phyloP scores from a whole-genome alignment of 2,113 vertebrate genomes.

The Odontesthes bonariensis region DNA sequence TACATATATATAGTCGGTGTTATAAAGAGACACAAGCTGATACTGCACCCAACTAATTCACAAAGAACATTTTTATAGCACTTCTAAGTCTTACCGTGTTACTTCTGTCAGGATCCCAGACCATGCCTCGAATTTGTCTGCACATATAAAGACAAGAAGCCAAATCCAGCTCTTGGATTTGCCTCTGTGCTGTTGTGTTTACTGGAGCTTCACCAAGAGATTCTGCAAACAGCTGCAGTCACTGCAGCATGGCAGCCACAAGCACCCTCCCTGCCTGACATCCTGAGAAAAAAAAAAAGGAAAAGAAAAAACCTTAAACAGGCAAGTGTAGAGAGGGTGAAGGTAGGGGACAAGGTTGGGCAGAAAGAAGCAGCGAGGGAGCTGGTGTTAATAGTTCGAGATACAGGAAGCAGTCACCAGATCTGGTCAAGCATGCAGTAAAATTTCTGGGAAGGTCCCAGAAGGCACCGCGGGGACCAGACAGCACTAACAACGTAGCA shows the following conservation, averaged over 20 bases:
- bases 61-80: background rate
- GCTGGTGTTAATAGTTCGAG: constrained; percentile 67
- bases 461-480: constrained; percentile 56
- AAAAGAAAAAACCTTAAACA: constrained; percentile 13
- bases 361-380: constrained; percentile 7
- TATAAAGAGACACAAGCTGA: constrained; percentile 11
- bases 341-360: constrained; percentile 11
- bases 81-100: background rate
- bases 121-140: constrained; percentile 30
- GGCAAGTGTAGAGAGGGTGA: constrained; percentile 7
- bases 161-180: constrained; percentile 11
- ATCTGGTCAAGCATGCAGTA: constrained; percentile 61
- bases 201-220: constrained; percentile 43
- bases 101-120: constrained; percentile 19
- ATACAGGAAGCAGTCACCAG: constrained; percentile 52
- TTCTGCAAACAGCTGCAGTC: constrained; percentile 35
- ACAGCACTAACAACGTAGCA: constrained; percentile 15
- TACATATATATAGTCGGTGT: too few relatives aligned
- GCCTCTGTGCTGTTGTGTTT: constrained; percentile 40
- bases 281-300: constrained; percentile 18
- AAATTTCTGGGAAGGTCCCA: constrained; percentile 79
- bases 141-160: constrained; percentile 24
- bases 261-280: constrained; percentile 26
- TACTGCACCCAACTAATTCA: constrained; percentile 9
- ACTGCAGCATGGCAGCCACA: constrained; percentile 24